Percentiles rank a stretch among this genome's conserved stretches.
These are phyloP conservation scores for Polydesmus complanatus DNA, from an alignment of 2,888 invertebrate genomes.

Conservation along the genomic window DNA sequence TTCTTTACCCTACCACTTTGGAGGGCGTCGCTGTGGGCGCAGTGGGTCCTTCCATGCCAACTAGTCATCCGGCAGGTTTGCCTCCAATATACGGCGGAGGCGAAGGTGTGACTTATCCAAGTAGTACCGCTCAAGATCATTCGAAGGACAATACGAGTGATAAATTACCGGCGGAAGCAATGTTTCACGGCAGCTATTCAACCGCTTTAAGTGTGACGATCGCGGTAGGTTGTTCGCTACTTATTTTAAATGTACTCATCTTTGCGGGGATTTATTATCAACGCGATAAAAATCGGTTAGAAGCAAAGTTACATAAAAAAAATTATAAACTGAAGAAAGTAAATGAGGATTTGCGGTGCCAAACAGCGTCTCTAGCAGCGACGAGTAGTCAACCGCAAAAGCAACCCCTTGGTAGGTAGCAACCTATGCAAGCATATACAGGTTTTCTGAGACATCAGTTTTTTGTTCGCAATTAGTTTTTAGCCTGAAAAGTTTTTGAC, in stretches of 20 bases:
- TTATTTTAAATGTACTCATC: constrained; percentile 80
- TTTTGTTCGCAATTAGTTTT: too few relatives aligned
- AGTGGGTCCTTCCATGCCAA: not conserved
- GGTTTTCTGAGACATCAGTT: not conserved
- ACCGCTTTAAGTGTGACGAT: constrained; percentile 84
- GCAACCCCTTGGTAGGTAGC: not conserved
- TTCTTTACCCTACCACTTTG: not conserved
- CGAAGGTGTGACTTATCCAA: not conserved
- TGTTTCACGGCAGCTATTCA: constrained; percentile 42
- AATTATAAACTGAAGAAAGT: constrained; percentile 11
- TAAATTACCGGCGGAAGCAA: constrained; percentile 13
- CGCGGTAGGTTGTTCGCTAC: constrained; percentile 81
- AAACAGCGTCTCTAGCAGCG: not conserved
- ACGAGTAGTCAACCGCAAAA: not conserved
- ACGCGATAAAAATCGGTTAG: constrained; percentile 26
- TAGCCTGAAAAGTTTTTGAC: too few relatives aligned
- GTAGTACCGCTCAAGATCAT: not conserved
- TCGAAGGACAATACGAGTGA: constrained; percentile 7
- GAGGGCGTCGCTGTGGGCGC: not conserved
- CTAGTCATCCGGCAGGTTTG: not conserved
- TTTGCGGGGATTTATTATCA: constrained; percentile 92
- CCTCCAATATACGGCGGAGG: not conserved
- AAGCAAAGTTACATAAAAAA: constrained; percentile 17
- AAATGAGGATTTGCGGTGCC: constrained; percentile 8
- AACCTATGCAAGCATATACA: too few relatives aligned